A percentile compares a stretch with the other conserved stretches of the same genome.
Evolutionary conservation across 2,113 vertebrate genomes (phyloP).

Genomic region (Egretta garzetta): DNA sequence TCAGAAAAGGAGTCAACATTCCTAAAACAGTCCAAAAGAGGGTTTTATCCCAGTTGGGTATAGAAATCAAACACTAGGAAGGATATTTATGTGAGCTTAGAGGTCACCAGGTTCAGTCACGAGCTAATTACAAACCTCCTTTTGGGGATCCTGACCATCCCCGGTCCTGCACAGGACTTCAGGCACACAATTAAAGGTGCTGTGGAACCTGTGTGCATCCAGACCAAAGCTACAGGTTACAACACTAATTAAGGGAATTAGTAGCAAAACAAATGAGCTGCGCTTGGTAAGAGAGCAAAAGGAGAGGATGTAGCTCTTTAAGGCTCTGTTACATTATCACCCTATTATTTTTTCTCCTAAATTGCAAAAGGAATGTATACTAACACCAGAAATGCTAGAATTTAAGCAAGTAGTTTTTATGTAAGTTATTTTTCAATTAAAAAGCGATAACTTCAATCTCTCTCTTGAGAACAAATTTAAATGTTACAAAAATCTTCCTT

Average conservation of each 20-base stretch:
- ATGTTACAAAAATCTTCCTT: neutral
- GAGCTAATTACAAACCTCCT: neutral
- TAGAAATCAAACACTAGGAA: neutral
- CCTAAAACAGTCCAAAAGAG: neutral
- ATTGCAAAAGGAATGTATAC: neutral
- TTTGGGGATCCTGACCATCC: neutral
- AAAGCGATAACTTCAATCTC: neutral
- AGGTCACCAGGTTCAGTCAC: neutral
- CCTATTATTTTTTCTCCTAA: neutral
- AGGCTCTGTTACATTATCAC: neutral
- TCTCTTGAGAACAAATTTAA: neutral
- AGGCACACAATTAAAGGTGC: neutral
- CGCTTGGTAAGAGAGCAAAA: neutral
- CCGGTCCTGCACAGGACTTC: neutral
- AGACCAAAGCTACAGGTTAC: slow-evolving; percentile 12
- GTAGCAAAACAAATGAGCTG: neutral
- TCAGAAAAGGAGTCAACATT: neutral
- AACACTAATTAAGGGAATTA: slow-evolving; percentile 28
- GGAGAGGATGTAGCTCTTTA: neutral
- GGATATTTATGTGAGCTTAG: neutral
- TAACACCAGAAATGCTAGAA: neutral
- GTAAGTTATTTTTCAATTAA: neutral
- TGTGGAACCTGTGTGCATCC: neutral
- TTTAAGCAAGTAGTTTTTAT: neutral
- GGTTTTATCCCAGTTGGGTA: neutral